Base-by-base conservation (phyloP, 1,140 invertebrate species). In the Drusus annulatus region DNA sequence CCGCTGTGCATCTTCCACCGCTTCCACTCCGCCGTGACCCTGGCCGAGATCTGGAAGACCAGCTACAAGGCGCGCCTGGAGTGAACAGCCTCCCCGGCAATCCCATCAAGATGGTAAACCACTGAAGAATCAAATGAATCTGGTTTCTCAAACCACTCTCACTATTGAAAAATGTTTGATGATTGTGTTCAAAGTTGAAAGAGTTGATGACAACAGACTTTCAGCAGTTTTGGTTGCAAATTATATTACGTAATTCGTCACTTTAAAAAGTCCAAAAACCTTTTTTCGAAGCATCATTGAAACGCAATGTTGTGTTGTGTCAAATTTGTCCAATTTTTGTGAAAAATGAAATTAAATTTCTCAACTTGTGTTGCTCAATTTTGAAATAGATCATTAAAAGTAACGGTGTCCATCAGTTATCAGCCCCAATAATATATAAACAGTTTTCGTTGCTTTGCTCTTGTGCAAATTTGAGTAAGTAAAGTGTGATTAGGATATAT, bases 21-120 rank as follows among this genome's bases (percentile, higher is more conserved):
- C 81, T 99, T 99, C 93, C 98, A 99, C 90, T 98, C 97, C 45
- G 96, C 97, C 21, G 96, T 99, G 25, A 98, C 97, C 90, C 93
- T 99, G 80, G 97, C 97, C 82, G 98, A 99, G 89, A 98, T 99
- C 80, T 99, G 98, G 98, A 98, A 98, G 90, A 98, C 97, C 83
- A 97, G 96, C 86, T 99, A 99, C 92, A 98, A 97, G 91, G 94
- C 95, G 80, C 93, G 95, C 81, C 90, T 96, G 86, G 95, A 96
- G 89, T 96, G 94, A 92, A 91, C 83, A 78, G 51, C 76, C 65
- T 58, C 13, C 31, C 28, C 19, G 19, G 3, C 68, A 71, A 51
- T 19, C 25, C 56, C 52, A 75, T 36, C 56, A 50, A 58, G 23
- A 36, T 45, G 45, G 17, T 50, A 51, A 75, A 60, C 50, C 36